Conservation (phyloP, 1,140 invertebrate genomes). For the Leptinotarsa texana region DNA sequence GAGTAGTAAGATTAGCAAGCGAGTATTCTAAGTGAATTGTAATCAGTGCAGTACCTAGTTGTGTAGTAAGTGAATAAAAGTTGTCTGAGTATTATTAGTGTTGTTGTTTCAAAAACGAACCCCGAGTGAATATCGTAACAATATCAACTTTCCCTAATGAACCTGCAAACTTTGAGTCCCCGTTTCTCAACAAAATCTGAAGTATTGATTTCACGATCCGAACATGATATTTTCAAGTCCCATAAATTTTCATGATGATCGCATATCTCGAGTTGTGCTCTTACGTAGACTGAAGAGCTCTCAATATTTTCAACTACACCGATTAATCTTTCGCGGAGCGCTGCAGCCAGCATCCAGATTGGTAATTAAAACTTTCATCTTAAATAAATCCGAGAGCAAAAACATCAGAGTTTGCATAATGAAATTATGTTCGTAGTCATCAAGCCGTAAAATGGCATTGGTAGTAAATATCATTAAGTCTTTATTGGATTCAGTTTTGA, state of each 20-base stretch:
- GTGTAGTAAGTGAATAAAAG: no score
- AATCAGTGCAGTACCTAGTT: no score
- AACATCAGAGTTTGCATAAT: slow-evolving; percentile 4
- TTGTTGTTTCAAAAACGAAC: no score
- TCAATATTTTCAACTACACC: neutral
- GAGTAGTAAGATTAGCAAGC: no score
- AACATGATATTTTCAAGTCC: neutral
- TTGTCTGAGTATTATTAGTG: no score
- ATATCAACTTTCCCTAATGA: no score
- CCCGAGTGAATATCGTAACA: no score
- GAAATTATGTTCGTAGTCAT: neutral
- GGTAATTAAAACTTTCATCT: neutral
- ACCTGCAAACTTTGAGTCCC: no score
- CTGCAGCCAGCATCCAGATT: neutral
- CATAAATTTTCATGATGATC: neutral
- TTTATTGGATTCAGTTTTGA: neutral
- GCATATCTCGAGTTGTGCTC: neutral
- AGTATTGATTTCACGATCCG: no score
- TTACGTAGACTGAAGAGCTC: neutral
- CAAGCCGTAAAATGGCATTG: neutral
- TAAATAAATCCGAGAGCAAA: slow-evolving; percentile 1
- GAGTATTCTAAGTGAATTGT: no score
- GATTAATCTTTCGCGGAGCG: neutral
- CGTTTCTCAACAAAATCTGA: no score
- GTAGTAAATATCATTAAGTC: slow-evolving; percentile 6